Percentiles rank a stretch among this genome's conserved stretches.
These are phyloP conservation scores for Peromyscus maniculatus DNA, from an alignment of 2,113 vertebrate genomes.

Conservation along the genomic window DNA sequence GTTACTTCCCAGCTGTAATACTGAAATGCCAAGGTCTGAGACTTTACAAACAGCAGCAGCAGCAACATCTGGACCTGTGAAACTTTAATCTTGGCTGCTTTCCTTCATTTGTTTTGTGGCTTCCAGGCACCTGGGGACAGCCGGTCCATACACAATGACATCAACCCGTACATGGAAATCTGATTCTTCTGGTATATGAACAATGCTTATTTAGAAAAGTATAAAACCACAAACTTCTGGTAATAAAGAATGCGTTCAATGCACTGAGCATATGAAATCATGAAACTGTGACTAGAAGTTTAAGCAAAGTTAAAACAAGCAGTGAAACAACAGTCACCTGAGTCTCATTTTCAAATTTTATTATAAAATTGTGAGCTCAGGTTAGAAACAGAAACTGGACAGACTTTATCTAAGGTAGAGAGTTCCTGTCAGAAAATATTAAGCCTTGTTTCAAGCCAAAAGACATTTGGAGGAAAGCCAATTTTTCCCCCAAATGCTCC, in stretches of 20 bases:
- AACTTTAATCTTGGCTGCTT: slow-evolving; percentile 70
- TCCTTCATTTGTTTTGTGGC: slow-evolving; percentile 74
- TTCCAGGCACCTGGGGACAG: slow-evolving; percentile 72
- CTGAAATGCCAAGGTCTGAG: slow-evolving; percentile 68
- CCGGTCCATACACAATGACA: slow-evolving; percentile 71
- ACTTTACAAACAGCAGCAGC: slow-evolving; percentile 71
- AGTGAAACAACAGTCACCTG: slow-evolving; percentile 51
- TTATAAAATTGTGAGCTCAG: slow-evolving; percentile 39
- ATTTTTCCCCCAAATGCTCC: slow-evolving; percentile 34
- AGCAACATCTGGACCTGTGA: slow-evolving; percentile 73
- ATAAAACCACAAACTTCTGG: slow-evolving; percentile 63
- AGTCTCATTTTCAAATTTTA: slow-evolving; percentile 57
- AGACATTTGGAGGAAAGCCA: slow-evolving; percentile 46
- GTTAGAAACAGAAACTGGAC: slow-evolving; percentile 59
- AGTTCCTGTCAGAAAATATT: slow-evolving; percentile 56
- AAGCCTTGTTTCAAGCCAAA: slow-evolving; percentile 60
- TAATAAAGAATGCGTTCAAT: slow-evolving; percentile 63
- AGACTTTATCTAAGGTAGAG: slow-evolving; percentile 48
- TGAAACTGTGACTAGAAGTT: slow-evolving; percentile 57
- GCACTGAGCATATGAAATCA: slow-evolving; percentile 1
- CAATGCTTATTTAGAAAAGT: slow-evolving; percentile 66
- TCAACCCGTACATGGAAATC: slow-evolving; percentile 73
- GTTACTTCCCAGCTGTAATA: slow-evolving; percentile 75
- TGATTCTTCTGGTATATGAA: slow-evolving; percentile 76
- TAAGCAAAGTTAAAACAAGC: slow-evolving; percentile 61